Base-by-base conservation (phyloP, 2,113 vertebrate genomes). In the Petrocephalus microphthalmus region DNA sequence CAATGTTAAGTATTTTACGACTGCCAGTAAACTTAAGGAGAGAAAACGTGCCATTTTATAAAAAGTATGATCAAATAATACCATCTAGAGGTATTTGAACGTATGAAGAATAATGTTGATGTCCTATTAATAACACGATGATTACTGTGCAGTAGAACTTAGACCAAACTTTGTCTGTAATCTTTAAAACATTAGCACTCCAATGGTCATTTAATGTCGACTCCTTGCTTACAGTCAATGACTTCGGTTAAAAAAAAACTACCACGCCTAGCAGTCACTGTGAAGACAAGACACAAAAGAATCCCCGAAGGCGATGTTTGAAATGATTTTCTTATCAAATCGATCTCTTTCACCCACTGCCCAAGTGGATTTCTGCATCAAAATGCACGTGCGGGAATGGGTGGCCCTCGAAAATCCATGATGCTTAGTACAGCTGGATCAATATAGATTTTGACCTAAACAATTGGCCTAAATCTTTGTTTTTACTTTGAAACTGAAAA, bases 301-400 rank as follows among this genome's bases (percentile, higher is more conserved):
- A 94, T 92, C 60, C 57, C 94, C 91, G 5, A 57, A 56, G 92
- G 92, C 90, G 25, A 86, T 53, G 90, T 91, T 89, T 84, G 89
- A 74, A 89, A 57, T 83, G 90, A 90, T 88, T 91, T 87, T 89
- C 92, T 90, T 89, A 93, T 94, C 93, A 88, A 74, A 37, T 84
- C 90, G 49, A 92, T 93, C 92, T 93, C 91, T 93, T 93, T 94
- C 90, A 92, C 85, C 88, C 67, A 89, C 91, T 89, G 91, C 90
- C 85, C 89, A 87, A 89, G 88, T 88, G 6, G 57, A 89, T 25
- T 51, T 92, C 88, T 93, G 87, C 93, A 94, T 94, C 86, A 93
- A 92, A 94, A 94, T 87, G 15, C 57, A 37, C 84, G 67, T 22
- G 89, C 37, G 91, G 64, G 37, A 89, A 71, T 89, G 84, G 88